A percentile compares a stretch with the other conserved stretches of the same genome.
phyloP scores from a whole-genome alignment of 2,888 invertebrate species.

The Trissonchulus sp. region DNA sequence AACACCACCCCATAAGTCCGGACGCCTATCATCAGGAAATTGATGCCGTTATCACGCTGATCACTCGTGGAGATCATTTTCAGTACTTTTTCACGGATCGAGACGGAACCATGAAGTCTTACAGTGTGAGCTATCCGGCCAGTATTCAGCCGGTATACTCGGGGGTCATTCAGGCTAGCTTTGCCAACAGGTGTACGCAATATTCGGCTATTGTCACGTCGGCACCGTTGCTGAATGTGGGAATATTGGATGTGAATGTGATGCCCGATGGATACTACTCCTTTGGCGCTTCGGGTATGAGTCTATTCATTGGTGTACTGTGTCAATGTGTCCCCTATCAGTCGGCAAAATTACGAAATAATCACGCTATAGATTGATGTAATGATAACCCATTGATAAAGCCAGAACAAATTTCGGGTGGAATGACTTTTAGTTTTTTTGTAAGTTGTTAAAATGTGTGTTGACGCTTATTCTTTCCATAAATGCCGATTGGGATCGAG shows the following conservation, averaged over 20 bases:
- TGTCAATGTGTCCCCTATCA: too few relatives aligned
- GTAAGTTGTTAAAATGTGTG: too few relatives aligned
- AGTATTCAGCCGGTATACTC: slow-evolving; percentile 50
- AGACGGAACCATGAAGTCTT: slow-evolving; percentile 50
- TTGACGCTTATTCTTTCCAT: too few relatives aligned
- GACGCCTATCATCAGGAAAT: slow-evolving; percentile 25
- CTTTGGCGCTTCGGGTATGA: slow-evolving; percentile 45
- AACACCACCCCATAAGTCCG: slow-evolving; percentile 20
- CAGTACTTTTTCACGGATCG: slow-evolving; percentile 51
- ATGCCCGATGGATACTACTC: slow-evolving; percentile 50
- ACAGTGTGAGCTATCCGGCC: slow-evolving; percentile 49
- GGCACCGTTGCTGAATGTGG: slow-evolving; percentile 49
- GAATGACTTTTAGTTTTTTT: too few relatives aligned
- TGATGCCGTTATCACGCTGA: slow-evolving; percentile 29
- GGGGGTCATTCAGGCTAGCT: slow-evolving; percentile 51
- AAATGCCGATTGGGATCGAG: too few relatives aligned
- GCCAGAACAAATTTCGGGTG: too few relatives aligned
- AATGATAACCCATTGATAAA: too few relatives aligned
- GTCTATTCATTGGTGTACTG: background rate
- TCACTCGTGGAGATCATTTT: slow-evolving; percentile 37
- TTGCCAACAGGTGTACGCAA: slow-evolving; percentile 50
- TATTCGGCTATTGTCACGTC: slow-evolving; percentile 49
- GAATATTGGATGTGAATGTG: slow-evolving; percentile 43
- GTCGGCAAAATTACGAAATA: too few relatives aligned
- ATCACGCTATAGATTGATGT: too few relatives aligned